Conservation (phyloP, 2,113 vertebrate species). For the Neoarius graeffei region DNA sequence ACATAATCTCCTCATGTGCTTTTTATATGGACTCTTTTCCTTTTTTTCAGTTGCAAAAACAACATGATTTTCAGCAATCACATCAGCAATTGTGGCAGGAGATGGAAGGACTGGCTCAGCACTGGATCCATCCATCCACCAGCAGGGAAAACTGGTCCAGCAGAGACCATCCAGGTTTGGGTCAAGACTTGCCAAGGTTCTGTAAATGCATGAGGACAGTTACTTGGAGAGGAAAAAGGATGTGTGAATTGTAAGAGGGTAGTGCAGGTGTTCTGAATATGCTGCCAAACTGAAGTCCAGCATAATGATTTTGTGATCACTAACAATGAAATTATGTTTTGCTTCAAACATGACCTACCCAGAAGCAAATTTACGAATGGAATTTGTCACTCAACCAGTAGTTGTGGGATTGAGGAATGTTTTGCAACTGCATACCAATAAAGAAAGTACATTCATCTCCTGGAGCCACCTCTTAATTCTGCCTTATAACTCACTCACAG, state of each 20-base stretch:
- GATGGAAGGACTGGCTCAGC: neutral
- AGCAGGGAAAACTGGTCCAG: neutral
- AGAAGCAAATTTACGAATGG: neutral
- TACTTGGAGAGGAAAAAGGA: neutral
- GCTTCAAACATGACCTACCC: neutral
- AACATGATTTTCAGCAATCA: neutral
- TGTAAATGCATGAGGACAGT: constrained; percentile 12
- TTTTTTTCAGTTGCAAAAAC: neutral
- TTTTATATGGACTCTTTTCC: neutral
- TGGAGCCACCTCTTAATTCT: neutral
- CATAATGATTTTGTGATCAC: neutral
- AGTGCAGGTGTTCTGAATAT: constrained; percentile 15
- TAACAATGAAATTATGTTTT: constrained; percentile 33
- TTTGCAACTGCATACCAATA: neutral
- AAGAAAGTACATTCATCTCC: neutral
- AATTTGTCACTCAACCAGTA: neutral
- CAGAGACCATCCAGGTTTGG: neutral
- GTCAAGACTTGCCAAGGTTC: neutral
- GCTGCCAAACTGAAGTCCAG: neutral
- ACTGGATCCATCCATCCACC: neutral
- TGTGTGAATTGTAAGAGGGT: neutral
- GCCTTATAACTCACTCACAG: neutral
- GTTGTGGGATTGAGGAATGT: neutral
- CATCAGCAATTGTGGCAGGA: neutral
- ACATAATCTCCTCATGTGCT: neutral